A percentile compares a stretch with the other conserved stretches of the same genome.
These are phyloP conservation scores for Aporophyla nigra DNA, from an alignment of 2,888 invertebrate species.

Conservation along the genomic window DNA sequence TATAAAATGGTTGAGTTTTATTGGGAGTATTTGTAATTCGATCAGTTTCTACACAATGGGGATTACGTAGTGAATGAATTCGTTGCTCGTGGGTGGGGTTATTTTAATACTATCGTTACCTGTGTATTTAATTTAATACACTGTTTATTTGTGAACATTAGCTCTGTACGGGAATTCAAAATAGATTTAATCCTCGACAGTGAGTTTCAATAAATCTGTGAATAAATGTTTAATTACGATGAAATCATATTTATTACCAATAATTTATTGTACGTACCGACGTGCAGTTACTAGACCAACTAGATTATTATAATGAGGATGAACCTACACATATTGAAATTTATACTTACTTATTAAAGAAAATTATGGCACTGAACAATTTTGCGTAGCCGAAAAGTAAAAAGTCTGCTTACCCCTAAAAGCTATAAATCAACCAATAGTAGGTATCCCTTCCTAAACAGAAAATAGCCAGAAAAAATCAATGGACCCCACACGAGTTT, in stretches of 20 bases:
- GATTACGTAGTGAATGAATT: conserved; percentile 72
- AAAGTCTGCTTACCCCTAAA: not conserved
- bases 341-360: not conserved
- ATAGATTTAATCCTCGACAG: conserved; percentile 31
- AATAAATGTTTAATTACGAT: conserved; percentile 17
- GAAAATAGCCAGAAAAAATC: conserved; percentile 36
- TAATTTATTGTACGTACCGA: not conserved
- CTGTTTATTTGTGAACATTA: conserved; percentile 72
- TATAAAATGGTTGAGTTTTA: conserved; percentile 84
- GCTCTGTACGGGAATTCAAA: conserved; percentile 36
- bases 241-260: not conserved
- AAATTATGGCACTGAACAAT: not conserved
- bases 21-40: conserved; percentile 81
- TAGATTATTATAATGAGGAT: not conserved
- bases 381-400: not conserved
- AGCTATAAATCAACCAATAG: conserved; percentile 62
- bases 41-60: conserved; percentile 74
- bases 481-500: conserved; percentile 68
- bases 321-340: not conserved
- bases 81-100: conserved; percentile 75
- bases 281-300: not conserved
- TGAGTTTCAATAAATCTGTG: conserved; percentile 13
- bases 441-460: conserved; percentile 37
- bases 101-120: conserved; percentile 69
- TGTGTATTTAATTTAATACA: conserved; percentile 60